Evolutionary conservation across 2,888 invertebrate genomes (phyloP).

Genomic region (Himalopsyche anomala): DNA sequence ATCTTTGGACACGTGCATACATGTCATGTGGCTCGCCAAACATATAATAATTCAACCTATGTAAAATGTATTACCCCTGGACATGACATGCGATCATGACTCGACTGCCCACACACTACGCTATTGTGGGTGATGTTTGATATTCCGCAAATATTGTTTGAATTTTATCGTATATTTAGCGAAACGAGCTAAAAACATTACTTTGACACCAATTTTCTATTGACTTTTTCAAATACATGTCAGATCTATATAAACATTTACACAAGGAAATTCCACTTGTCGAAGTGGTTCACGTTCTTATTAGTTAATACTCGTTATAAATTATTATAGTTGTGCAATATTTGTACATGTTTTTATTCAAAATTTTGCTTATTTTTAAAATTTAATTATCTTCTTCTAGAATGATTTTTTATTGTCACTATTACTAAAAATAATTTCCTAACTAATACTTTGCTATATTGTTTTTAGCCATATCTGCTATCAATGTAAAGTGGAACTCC

Average conservation of each 20-base stretch:
- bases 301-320: neutral
- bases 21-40: too few relatives aligned
- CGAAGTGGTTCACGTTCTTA: neutral
- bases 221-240: constrained; percentile 7
- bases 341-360: too few relatives aligned
- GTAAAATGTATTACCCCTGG: constrained; percentile 2
- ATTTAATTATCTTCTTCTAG: neutral
- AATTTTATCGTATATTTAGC: constrained; percentile 13
- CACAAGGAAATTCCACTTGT: neutral
- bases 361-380: too few relatives aligned
- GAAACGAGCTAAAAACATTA: constrained; percentile 12
- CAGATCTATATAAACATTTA: neutral
- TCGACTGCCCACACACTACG: neutral
- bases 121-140: constrained; percentile 14
- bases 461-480: too few relatives aligned
- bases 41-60: neutral
- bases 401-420: too few relatives aligned
- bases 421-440: too few relatives aligned
- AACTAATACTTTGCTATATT: too few relatives aligned
- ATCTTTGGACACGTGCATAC: too few relatives aligned
- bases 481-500: too few relatives aligned
- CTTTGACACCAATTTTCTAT: constrained; percentile 10
- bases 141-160: constrained; percentile 24
- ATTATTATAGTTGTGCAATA: too few relatives aligned
- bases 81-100: neutral